phyloP scores from a whole-genome alignment of 2,113 vertebrate species.

The Nerophis ophidion region DNA sequence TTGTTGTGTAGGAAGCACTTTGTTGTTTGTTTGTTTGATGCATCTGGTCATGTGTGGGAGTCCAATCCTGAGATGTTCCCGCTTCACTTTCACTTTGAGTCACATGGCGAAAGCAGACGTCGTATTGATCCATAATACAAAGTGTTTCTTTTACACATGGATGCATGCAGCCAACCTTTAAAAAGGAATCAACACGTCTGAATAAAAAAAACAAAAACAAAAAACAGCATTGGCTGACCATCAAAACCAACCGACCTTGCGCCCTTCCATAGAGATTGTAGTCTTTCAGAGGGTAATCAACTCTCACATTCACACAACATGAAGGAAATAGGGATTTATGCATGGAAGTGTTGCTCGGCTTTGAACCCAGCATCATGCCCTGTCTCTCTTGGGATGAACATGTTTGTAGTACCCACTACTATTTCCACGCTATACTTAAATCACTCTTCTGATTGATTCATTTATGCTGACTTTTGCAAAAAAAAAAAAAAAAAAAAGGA shows the following conservation, averaged over 20 bases:
- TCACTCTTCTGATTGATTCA: slow-evolving; percentile 65
- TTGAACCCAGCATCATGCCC: slow-evolving; percentile 63
- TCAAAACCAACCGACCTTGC: slow-evolving; percentile 63
- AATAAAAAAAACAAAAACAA: slow-evolving; percentile 40
- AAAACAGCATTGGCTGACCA: slow-evolving; percentile 62
- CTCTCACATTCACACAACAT: slow-evolving; percentile 69
- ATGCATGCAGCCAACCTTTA: slow-evolving; percentile 48
- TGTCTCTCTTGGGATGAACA: slow-evolving; percentile 50
- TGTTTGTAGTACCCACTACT: slow-evolving; percentile 59
- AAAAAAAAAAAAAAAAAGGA: slow-evolving; percentile 36
- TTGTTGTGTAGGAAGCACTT: slow-evolving; percentile 54
- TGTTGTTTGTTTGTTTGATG: slow-evolving; percentile 43
- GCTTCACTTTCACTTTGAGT: slow-evolving; percentile 59
- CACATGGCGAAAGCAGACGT: slow-evolving; percentile 45
- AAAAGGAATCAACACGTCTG: slow-evolving; percentile 56
- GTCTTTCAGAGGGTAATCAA: slow-evolving; percentile 71
- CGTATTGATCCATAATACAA: slow-evolving; percentile 65
- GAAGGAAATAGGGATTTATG: slow-evolving; percentile 63
- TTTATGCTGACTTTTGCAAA: slow-evolving; percentile 50
- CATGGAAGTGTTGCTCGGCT: slow-evolving; percentile 44
- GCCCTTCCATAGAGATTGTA: slow-evolving; percentile 63
- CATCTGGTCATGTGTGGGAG: slow-evolving; percentile 57
- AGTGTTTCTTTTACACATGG: slow-evolving; percentile 50
- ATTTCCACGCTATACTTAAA: slow-evolving; percentile 56
- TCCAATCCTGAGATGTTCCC: slow-evolving; percentile 51